Percentiles rank a stretch among this genome's conserved stretches.
Conservation (phyloP, 2,888 invertebrate species). For the Neria commutata region DNA sequence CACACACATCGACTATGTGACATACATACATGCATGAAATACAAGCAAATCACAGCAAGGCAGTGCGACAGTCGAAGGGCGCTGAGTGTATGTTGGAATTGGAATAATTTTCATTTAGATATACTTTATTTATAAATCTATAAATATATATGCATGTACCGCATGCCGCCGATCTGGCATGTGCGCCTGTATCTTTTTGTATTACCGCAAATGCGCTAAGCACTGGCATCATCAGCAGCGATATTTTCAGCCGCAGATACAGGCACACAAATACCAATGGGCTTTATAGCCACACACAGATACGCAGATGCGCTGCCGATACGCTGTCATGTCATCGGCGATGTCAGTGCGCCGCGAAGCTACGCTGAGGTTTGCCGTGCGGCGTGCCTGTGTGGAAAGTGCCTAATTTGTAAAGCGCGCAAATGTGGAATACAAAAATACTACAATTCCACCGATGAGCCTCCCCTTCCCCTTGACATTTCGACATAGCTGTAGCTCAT, state of each 20-base stretch:
- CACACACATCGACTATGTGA: too few species aligned
- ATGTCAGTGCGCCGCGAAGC: neutral
- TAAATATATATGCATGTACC: too few species aligned
- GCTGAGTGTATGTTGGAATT: neutral
- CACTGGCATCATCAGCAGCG: neutral
- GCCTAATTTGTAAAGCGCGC: constrained; percentile 19
- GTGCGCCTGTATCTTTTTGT: neutral
- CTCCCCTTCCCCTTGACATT: too few species aligned
- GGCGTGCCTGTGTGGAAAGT: constrained; percentile 1
- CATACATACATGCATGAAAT: constrained; percentile 1
- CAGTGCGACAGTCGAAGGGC: neutral
- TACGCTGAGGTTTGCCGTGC: neutral
- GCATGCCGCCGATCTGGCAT: constrained; percentile 1
- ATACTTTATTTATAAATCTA: too few species aligned
- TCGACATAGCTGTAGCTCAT: too few species aligned
- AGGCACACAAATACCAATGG: too few species aligned
- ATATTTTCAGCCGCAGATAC: neutral
- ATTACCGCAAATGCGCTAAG: neutral
- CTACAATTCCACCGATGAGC: too few species aligned
- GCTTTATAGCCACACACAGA: too few species aligned
- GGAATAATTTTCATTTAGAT: too few species aligned
- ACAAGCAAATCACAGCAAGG: neutral
- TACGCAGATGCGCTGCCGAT: neutral
- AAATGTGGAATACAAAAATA: too few species aligned
- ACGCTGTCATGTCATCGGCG: neutral